Percentiles rank a stretch among this genome's conserved stretches.
These are phyloP conservation scores for Channa argus DNA, from an alignment of 2,113 vertebrate species.

Conservation along the genomic window DNA sequence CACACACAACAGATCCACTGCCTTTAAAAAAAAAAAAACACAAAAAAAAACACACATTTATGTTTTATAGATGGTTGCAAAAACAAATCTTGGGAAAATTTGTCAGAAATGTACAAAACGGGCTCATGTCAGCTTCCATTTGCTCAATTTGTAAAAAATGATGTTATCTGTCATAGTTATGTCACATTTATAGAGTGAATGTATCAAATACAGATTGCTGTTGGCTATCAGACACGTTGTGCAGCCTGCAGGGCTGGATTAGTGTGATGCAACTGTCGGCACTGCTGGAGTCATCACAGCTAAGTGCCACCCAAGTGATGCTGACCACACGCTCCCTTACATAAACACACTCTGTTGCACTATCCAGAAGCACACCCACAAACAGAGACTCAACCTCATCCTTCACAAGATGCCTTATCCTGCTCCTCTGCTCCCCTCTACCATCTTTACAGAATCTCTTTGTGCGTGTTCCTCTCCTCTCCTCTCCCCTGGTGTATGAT, in stretches of 20 bases:
- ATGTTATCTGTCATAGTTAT: neutral
- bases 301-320: slow-evolving; percentile 40
- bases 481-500: slow-evolving; percentile 40
- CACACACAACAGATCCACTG: neutral
- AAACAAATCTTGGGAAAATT: neutral
- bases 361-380: neutral
- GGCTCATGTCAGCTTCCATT: neutral
- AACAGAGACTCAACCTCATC: slow-evolving; percentile 17
- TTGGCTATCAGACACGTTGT: slow-evolving; percentile 22
- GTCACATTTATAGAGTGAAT: neutral
- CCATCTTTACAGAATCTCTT: slow-evolving; percentile 53
- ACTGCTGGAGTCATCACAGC: slow-evolving; percentile 37
- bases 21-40: neutral
- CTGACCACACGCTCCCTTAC: slow-evolving; percentile 34
- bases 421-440: slow-evolving; percentile 17
- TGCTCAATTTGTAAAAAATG: neutral
- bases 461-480: slow-evolving; percentile 23
- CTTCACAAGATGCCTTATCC: slow-evolving; percentile 21
- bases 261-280: slow-evolving; percentile 16
- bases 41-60: neutral
- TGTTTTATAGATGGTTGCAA: neutral
- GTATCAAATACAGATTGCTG: neutral
- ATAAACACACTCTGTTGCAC: slow-evolving; percentile 13
- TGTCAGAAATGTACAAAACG: neutral
- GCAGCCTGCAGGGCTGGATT: neutral